phyloP scores from a whole-genome alignment of 2,888 invertebrate species.

The Athripsodes cinereus region DNA sequence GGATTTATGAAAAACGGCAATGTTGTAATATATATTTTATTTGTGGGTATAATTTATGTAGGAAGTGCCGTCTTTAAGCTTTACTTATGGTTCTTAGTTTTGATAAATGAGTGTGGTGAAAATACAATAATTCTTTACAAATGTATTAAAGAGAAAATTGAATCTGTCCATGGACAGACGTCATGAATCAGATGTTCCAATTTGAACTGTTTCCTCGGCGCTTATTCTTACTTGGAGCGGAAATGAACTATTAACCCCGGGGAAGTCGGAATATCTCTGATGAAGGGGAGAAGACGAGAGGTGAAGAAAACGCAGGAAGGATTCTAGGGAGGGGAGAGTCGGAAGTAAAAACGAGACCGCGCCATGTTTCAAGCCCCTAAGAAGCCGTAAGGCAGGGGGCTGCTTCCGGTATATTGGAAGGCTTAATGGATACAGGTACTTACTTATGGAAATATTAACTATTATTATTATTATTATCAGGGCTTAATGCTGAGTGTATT shows the following conservation, averaged over 20 bases:
- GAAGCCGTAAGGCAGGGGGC: slow-evolving; percentile 3
- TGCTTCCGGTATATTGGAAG: slow-evolving; percentile 9
- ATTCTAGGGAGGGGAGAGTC: not conserved
- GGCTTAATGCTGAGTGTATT: not conserved
- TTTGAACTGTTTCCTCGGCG: slow-evolving; percentile 1
- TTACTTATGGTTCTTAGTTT: not conserved
- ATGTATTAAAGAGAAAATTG: slow-evolving; percentile 1
- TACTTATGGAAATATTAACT: not conserved
- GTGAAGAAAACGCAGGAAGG: no score
- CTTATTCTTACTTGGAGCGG: not conserved
- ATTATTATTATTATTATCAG: not conserved
- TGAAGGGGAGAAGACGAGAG: not conserved
- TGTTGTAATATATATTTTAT: no score
- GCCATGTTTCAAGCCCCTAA: slow-evolving; percentile 9
- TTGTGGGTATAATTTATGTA: no score
- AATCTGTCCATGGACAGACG: slow-evolving; percentile 2
- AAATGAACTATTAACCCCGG: slow-evolving; percentile 8
- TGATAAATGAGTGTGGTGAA: not conserved
- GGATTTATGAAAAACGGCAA: no score
- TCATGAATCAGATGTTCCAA: slow-evolving; percentile 8
- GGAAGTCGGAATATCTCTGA: slow-evolving; percentile 2
- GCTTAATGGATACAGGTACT: slow-evolving; percentile 4
- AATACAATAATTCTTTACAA: not conserved
- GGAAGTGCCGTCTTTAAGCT: no score
- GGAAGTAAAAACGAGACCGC: slow-evolving; percentile 7